phyloP scores from a whole-genome alignment of 64 coral and sea anemone genomes.

The Pachyseris speciosa region DNA sequence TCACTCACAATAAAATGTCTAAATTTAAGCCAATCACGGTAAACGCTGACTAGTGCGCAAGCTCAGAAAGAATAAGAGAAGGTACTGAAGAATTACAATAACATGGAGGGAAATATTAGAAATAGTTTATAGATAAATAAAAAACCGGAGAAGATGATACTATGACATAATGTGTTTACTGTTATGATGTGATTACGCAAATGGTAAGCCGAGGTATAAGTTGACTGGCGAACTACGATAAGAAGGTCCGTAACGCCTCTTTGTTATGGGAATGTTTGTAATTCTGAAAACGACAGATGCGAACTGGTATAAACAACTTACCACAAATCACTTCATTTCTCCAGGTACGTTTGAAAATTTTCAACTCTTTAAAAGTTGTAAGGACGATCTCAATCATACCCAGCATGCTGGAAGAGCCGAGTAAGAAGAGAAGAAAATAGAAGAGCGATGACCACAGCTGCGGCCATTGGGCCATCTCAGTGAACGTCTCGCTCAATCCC shows the following conservation, averaged over 20 bases:
- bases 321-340: slow-evolving; percentile 71
- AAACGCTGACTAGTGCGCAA: no score
- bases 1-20: no score
- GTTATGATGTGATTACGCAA: no score
- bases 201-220: no score
- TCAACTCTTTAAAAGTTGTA: slow-evolving; percentile 48
- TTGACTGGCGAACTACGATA: no score
- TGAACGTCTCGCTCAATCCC: slow-evolving; percentile 77
- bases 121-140: no score
- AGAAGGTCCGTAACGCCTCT: background rate
- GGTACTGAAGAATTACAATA: no score
- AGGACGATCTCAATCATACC: slow-evolving; percentile 84
- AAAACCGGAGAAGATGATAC: no score
- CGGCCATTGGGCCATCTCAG: slow-evolving; percentile 1
- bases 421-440: slow-evolving; percentile 80
- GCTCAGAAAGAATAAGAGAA: no score
- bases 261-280: background rate
- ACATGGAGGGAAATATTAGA: no score
- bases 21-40: no score
- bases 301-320: slow-evolving; percentile 22
- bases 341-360: slow-evolving; percentile 43
- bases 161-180: no score
- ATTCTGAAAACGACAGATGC: background rate
- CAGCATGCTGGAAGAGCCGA: slow-evolving; percentile 66
- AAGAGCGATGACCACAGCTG: slow-evolving; percentile 64